Evolutionary conservation across 1,140 invertebrate genomes (phyloP), one percentile per base, ranked within the genome.

Genomic region (Hycleus cichorii): DNA sequence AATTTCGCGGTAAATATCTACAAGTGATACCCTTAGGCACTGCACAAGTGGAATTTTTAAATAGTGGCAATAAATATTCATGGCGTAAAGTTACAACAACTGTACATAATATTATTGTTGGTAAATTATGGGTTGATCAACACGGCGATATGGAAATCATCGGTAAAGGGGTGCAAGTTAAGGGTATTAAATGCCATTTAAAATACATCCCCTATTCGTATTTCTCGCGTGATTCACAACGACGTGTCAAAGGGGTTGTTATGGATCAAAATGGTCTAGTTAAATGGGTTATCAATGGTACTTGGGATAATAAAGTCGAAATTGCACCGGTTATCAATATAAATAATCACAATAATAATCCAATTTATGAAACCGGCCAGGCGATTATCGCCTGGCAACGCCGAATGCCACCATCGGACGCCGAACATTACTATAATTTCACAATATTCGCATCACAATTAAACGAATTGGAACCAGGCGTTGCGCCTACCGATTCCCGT

Each of bases 81-180:
- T 99, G 97, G 95, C 81, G 91, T 57, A 98, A 98, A 80, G 93
- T 99, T 24, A 97, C 94, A 7, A 98, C 96, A 8, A 98, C 95
- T 11, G 93, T 98, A 18, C 96, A 99, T 77, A 99, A 99, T 76
- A 98, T 99, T 60, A 98, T 99, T 63, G 95, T 99, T 39, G 97
- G 97, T 50, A 95, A 95, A 77, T 81, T 99, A 57, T 99, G 97
- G 97, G 93, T 99, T 10, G 97, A 99, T 79, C 94, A 99, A 74
- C 93, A 97, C 72, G 97, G 72, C 38, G 96, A 99, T 72, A 98
- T 97, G 93, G 94, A 97, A 71, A 98, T 98, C 60, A 81, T 84
- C 26, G 83, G 83, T 46, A 77, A 80, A 57, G 75, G 76, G 40
- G 85, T 59, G 85, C 84, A 46, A 84, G 18, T 18, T 18, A 18